Base-by-base conservation (phyloP, 1,140 invertebrate genomes). In the Rhyacophila brunnea region DNA sequence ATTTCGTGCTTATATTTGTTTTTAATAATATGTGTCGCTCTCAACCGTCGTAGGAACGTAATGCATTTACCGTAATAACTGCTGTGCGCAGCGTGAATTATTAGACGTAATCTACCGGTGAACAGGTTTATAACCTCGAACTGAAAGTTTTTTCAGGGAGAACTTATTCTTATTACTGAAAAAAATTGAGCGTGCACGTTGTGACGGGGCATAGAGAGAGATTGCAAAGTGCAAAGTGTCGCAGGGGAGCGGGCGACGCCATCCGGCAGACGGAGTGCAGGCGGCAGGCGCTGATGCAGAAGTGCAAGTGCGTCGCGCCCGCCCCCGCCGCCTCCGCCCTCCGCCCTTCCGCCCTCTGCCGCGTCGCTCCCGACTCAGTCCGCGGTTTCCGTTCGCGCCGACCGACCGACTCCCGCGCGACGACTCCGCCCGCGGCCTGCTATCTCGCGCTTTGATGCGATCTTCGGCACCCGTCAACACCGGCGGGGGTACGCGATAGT, bases 341-440 rank as follows among this genome's bases (percentile, higher is more conserved):
- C 14, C 43, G 14, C 43, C 43, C 43, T 19, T 11, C 43, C 43
- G 43, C 51, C 32, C 51, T 20, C 18, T 6, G 34, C 36, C 19
- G 49, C 36, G 36, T 15, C 38, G 23, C 23, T 3, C 23, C 23
- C 23, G 23, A 15, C 38, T n/a, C 38, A 40, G 38, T 40, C n/a
- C 43, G 11, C 14, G 18, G n/a, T 17, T 19, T 20, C 43, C n/a
- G 43, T 15, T 15, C 18, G 14, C 43, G 43, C 14, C 43, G 43
- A 17, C 43, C 17, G 6, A 11, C 14, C 35, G 35, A 34, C n/a
- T 18, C 18, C 34, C 42, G 38, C n/a, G 18, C 11, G 19, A 10
- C 36, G 7, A 19, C 11, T 7, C 17, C 42, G 4, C 0, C 51
- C 19, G 40, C 35, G 35, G 38, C 15, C 15, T 40, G 38, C n/a